Base-by-base conservation (phyloP, 2,888 invertebrate genomes). In the Parapristionchus giblindavisi region DNA sequence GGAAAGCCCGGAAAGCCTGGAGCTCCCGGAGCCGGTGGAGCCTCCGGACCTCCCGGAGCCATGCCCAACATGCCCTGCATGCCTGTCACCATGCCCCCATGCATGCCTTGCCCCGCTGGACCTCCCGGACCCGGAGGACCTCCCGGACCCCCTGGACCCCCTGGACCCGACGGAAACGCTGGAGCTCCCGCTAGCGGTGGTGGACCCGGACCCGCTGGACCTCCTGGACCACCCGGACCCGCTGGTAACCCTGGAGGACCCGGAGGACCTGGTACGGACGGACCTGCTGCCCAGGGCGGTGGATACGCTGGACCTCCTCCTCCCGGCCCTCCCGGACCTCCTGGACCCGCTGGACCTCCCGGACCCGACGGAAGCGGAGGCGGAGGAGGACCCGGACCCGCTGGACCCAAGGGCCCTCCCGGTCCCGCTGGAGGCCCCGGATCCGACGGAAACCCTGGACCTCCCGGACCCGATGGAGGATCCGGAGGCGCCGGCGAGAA, bases 51-150 rank as follows among this genome's bases (percentile, higher is more conserved):
- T n/a, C 32, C 38, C 48, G 72, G 72, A n/a, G 21, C 40, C n/a
- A 60, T 60, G 72, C 60, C 60, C 32, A 32, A 43, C 48, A 34
- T 48, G 34, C 48, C 72, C 27, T 72, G 72, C 51, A 40, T 21
- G 3, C 72, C 72, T 1, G 40, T 72, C 40, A 72, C 72, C n/a
- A 58, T 40, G 14, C 72, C 72, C 1, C 72, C 72, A 1, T 72
- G 72, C 72, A 40, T 48, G 72, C 60, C 72, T 8, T 60, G 72
- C 51, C 58, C 58, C 2, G 6, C 36, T 0, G 72, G 72, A 14
- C 72, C 72, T 34, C 72, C 72, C 40, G 72, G 72, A 40, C 72
- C 72, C 72, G 48, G 60, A 34, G 72, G 72, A 72, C 60, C 60
- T 11, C 60, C 72, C 32, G 72, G 72, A 4, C 34, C 32, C 21